Evolutionary conservation across 2,888 invertebrate genomes (phyloP).

Genomic region (Gymnoscelis rufifasciata): DNA sequence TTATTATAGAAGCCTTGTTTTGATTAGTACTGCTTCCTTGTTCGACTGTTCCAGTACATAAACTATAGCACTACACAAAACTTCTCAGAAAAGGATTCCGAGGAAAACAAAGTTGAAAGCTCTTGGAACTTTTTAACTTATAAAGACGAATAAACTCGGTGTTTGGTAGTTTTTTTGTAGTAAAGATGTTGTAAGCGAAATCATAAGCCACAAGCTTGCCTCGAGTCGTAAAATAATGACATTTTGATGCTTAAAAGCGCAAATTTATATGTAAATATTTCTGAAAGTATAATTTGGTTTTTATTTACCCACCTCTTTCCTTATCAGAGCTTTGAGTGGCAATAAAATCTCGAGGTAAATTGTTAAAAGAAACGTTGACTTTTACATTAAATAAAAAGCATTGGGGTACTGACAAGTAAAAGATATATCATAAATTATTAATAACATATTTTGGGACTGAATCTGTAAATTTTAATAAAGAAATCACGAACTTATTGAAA

Average conservation of each 20-base stretch:
- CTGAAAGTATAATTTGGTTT: constrained; percentile 8
- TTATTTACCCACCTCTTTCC: constrained; percentile 22
- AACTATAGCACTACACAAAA: constrained; percentile 20
- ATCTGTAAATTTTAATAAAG: too few species aligned
- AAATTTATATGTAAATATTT: constrained; percentile 15
- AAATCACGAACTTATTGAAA: too few species aligned
- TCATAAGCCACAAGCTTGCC: constrained; percentile 1
- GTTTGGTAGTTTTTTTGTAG: constrained; percentile 14
- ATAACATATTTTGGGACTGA: too few species aligned
- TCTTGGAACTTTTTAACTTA: constrained; percentile 19
- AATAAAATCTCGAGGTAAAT: constrained; percentile 22
- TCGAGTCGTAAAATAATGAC: constrained; percentile 8
- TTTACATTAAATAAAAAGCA: constrained; percentile 25
- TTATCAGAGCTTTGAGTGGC: constrained; percentile 15
- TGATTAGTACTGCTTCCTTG: constrained; percentile 18
- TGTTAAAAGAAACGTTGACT: constrained; percentile 22
- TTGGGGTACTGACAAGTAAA: constrained; percentile 12
- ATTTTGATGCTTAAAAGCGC: constrained; percentile 4
- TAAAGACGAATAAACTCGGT: constrained; percentile 14
- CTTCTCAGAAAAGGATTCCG: constrained; percentile 16
- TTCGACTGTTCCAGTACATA: constrained; percentile 17
- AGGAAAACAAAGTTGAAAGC: constrained; percentile 18
- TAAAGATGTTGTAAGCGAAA: constrained; percentile 10
- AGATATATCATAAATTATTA: constrained; percentile 23
- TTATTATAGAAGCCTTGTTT: constrained; percentile 22